phyloP scores from a whole-genome alignment of 2,888 invertebrate species.

The Lochmaea crataegi region DNA sequence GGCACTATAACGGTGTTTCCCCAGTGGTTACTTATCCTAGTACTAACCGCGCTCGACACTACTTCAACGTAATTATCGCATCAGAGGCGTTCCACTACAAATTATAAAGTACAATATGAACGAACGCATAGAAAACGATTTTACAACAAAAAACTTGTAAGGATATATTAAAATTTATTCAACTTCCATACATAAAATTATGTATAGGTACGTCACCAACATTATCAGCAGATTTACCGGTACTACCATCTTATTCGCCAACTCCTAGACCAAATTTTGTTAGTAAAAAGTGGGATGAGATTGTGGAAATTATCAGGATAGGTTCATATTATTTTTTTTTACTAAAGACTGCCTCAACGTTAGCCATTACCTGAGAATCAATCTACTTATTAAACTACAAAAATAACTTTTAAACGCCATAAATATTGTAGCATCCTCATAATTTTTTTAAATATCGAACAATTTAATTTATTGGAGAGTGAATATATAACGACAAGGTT shows the following conservation, averaged over 20 bases:
- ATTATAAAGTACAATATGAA: no score
- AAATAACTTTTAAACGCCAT: background rate
- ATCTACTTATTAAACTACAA: slow-evolving; percentile 11
- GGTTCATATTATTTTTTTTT: slow-evolving; percentile 17
- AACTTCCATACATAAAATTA: slow-evolving; percentile 6
- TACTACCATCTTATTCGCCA: background rate
- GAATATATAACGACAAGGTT: no score
- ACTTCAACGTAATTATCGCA: no score
- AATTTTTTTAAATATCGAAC: slow-evolving; percentile 19
- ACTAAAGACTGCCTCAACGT: slow-evolving; percentile 29
- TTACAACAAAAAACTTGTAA: no score
- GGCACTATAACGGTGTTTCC: no score
- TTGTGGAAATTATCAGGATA: slow-evolving; percentile 20
- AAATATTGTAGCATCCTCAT: background rate
- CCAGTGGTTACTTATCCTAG: no score
- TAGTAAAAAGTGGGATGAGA: slow-evolving; percentile 21
- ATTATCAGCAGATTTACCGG: background rate
- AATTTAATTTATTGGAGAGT: slow-evolving; percentile 8
- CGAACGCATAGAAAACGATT: no score
- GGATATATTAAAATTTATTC: no score
- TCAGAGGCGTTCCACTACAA: no score
- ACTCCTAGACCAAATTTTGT: slow-evolving; percentile 8
- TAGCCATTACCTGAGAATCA: slow-evolving; percentile 27
- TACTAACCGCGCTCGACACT: no score
- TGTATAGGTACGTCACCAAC: background rate